A percentile compares a stretch with the other conserved stretches of the same genome.
phyloP scores from a whole-genome alignment of 2,888 invertebrate genomes.

The Spilosoma lubricipeda region DNA sequence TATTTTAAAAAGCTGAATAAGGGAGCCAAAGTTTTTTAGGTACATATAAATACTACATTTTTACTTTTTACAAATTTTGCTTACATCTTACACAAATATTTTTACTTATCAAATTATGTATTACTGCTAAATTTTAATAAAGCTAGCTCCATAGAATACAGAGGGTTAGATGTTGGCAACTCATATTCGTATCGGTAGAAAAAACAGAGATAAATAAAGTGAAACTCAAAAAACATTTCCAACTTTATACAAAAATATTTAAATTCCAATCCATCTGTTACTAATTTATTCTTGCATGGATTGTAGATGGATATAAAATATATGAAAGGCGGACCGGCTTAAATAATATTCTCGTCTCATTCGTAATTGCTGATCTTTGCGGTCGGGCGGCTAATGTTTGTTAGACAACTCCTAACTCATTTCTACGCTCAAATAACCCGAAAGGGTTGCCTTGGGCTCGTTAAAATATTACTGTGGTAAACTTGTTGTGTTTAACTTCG shows the following conservation, averaged over 20 bases:
- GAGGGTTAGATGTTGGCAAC: too few species aligned
- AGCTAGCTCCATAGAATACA: too few species aligned
- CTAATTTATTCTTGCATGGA: not conserved
- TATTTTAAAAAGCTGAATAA: too few species aligned
- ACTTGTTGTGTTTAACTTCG: constrained; percentile 21
- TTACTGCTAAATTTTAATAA: too few species aligned
- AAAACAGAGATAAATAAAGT: too few species aligned
- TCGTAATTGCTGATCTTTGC: constrained; percentile 19
- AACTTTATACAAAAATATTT: not conserved
- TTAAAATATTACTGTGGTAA: constrained; percentile 21
- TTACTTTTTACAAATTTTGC: too few species aligned
- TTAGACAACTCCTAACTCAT: constrained; percentile 20
- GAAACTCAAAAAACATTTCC: too few species aligned
- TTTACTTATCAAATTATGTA: too few species aligned
- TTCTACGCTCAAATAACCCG: constrained; percentile 15
- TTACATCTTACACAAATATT: too few species aligned
- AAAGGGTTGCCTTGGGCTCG: constrained; percentile 21
- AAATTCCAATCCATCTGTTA: not conserved
- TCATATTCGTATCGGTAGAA: too few species aligned
- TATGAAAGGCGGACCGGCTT: not conserved
- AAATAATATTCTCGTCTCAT: constrained; percentile 8
- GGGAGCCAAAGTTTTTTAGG: too few species aligned
- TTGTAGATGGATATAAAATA: not conserved
- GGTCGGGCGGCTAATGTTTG: constrained; percentile 16
- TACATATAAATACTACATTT: too few species aligned